Base-by-base conservation (phyloP, 2,113 vertebrate genomes). In the Podarcis muralis region DNA sequence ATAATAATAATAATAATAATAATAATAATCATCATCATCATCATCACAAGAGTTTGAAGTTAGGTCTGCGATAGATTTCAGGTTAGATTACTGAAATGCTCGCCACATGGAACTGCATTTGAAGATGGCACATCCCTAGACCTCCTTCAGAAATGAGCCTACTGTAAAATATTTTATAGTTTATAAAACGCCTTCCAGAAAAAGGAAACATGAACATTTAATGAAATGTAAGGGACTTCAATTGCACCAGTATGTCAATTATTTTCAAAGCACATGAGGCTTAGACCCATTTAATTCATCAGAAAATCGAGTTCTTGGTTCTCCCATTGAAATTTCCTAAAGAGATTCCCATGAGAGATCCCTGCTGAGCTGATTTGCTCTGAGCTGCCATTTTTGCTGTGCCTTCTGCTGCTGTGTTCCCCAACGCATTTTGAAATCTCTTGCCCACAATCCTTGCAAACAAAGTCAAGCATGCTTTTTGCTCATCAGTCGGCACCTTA, bases 181-280 rank as follows among this genome's bases (percentile, higher is more conserved):
- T 48, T 53, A 53, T 12, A 53, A 53, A 53, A 53, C 11, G 48
- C 48, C 48, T 53, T 53, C 66, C 6, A 43, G 18, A 62, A 86
- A 86, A 85, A 65, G 74, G 57, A 86, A 77, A 77, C 66, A n/a
- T 27, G 27, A 78, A 66, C 57, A 43, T 86, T 77, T 86, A 86
- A 86, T 86, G 57, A 25, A 59, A 78, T 86, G 59, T 32, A 43
- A 43, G 57, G 57, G 75, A 68, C 57, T 68, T 66, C 22, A 32
- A 78, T 78, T 86, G 75, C 27, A 78, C 75, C 27, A 43, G 59
- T 32, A 75, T 59, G 85, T 78, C 75, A 48, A 78, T 78, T 68
- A 27, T 68, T 43, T 78, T 66, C 59, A 30, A 86, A 78, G n/a
- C 74, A 86, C 35, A 78, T 66, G 35, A 78, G 20, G 27, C 27